Evolutionary conservation across 2,113 vertebrate species (phyloP), one percentile per base, ranked within the genome.

Genomic region (Polypterus bichir): DNA sequence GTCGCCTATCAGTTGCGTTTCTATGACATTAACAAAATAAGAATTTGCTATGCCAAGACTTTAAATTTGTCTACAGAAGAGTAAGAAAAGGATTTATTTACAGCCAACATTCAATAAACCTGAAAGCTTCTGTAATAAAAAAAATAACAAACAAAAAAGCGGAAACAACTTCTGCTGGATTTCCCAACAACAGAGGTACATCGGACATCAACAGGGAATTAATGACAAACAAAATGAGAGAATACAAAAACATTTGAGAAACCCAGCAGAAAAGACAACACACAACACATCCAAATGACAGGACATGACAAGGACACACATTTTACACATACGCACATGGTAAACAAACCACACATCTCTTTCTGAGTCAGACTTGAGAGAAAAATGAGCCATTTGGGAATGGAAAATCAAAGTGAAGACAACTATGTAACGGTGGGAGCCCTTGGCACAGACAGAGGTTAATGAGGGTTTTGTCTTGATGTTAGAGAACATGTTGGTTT

Each of bases 331-430:
- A 76, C 54, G 73, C 74, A 78, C 70, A 74, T 73, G 69, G 78
- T 73, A 81, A 79, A 82, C 82, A 73, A 71, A 83, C 62, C 80
- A 83, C 65, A 70, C 80, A 79, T 80, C 73, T 85, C 82, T 88
- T 88, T 88, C 86, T 87, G 86, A 88, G 86, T 87, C 86, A 85
- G 85, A 85, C 80, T 88, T 88, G 83, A 85, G 80, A 76, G 72
- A 73, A 27, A 27, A 27, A 68, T 83, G 82, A 83, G 74, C 76
- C 76, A 71, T 69, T 81, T 72, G 79, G 76, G 76, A 77, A 86
- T 82, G 84, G 71, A 70, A 69, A 71, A 69, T 79, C 73, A 58
- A 83, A 79, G 80, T 69, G 68, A 72, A 78, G 72, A 76, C 66
- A 70, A 74, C 64, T 77, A 74, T 79, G 75, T 69, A 71, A 70